These are phyloP conservation scores for Ophioninae sp. DNA, from an alignment of 2,888 invertebrate genomes.

Conservation along the genomic window DNA sequence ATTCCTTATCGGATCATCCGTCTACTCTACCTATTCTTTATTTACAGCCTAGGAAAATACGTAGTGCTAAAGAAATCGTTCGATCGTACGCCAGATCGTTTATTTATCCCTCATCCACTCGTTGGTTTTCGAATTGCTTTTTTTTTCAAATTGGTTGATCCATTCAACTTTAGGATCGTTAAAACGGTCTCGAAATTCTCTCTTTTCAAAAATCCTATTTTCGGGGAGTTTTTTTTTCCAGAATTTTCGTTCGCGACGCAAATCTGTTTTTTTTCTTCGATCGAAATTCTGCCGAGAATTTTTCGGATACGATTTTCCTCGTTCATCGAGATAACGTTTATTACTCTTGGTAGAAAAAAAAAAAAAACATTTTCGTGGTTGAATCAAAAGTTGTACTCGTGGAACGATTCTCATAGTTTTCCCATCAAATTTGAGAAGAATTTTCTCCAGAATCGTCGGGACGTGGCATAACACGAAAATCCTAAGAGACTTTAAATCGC, in stretches of 20 bases:
- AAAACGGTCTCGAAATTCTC: neutral
- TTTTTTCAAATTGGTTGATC: neutral
- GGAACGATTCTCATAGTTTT: neutral
- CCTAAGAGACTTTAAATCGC: neutral
- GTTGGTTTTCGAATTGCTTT: neutral
- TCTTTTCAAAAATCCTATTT: too few species aligned
- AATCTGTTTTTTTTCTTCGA: neutral
- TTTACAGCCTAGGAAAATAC: constrained; percentile 75
- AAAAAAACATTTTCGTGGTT: neutral
- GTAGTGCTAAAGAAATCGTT: constrained; percentile 44
- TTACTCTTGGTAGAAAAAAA: neutral
- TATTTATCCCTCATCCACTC: neutral
- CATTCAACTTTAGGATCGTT: neutral
- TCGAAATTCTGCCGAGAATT: neutral
- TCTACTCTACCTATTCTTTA: constrained; percentile 74
- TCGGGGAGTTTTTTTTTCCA: neutral
- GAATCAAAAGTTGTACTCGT: neutral
- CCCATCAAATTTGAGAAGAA: neutral
- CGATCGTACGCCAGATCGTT: constrained; percentile 22
- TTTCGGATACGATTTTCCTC: neutral
- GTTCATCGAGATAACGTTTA: neutral
- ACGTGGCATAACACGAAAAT: neutral
- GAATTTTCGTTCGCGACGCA: neutral
- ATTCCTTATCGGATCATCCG: constrained; percentile 54
- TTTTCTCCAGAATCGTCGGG: neutral